Evolutionary conservation across 1,140 invertebrate species (phyloP).

Genomic region (Chelonus insularis): DNA sequence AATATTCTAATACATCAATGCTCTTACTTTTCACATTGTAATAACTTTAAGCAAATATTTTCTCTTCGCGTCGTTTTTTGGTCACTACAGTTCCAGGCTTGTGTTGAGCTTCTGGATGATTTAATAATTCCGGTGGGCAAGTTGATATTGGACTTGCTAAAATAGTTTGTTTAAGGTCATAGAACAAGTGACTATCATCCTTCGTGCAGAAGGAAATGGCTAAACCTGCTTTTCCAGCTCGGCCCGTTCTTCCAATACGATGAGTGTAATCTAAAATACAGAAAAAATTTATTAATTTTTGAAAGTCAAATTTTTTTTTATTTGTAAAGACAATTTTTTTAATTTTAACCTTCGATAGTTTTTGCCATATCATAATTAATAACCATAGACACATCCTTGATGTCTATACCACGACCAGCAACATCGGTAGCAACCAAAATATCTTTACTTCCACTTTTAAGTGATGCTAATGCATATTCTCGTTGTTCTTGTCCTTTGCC

Average conservation of each 20-base stretch:
- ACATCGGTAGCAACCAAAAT: conserved; percentile 99
- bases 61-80: conserved; percentile 94
- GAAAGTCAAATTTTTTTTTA: neutral
- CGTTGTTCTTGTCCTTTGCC: conserved; percentile 99
- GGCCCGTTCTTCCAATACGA: conserved; percentile 98
- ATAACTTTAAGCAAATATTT: conserved; percentile 89
- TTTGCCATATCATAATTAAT: conserved; percentile 99
- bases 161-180: conserved; percentile 94
- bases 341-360: conserved; percentile 90
- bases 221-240: conserved; percentile 95
- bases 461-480: conserved; percentile 94
- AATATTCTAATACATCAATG: too few relatives aligned
- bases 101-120: conserved; percentile 98
- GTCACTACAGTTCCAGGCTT: conserved; percentile 94
- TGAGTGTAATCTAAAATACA: conserved; percentile 91
- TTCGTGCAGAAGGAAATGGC: conserved; percentile 97
- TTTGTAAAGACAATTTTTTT: too few relatives aligned
- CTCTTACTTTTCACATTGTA: too few relatives aligned
- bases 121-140: conserved; percentile 95
- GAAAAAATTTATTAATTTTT: conserved; percentile 18
- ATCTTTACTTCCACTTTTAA: conserved; percentile 94
- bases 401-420: conserved; percentile 99
- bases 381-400: conserved; percentile 97
- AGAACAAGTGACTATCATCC: conserved; percentile 94
- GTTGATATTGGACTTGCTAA: conserved; percentile 89